Percentiles rank a stretch among this genome's conserved stretches.
phyloP scores from a whole-genome alignment of 1,140 invertebrate genomes.

The Pseudoatta argentina region DNA sequence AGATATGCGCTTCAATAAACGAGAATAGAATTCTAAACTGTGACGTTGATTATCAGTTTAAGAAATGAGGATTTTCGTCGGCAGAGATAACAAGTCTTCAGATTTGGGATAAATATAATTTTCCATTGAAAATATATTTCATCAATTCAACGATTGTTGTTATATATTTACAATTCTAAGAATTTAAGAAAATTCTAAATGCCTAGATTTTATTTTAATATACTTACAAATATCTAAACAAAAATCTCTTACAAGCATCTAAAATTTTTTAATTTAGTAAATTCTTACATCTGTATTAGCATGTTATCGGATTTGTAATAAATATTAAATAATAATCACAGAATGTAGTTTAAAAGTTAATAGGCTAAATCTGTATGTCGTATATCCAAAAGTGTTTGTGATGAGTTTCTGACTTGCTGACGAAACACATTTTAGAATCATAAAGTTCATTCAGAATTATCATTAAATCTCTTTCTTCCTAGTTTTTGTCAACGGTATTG shows the following conservation, averaged over 20 bases:
- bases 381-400: not conserved
- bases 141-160: not conserved
- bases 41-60: slow-evolving; percentile 27
- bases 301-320: not conserved
- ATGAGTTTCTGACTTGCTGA: not conserved
- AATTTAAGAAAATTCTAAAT: not conserved
- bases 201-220: slow-evolving; percentile 2
- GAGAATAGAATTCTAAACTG: slow-evolving; percentile 32
- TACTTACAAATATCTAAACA: not conserved
- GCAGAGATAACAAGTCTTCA: not conserved
- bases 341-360: not conserved
- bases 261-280: not conserved
- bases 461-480: not conserved
- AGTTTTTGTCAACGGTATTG: not conserved
- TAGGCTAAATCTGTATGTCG: not conserved
- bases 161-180: too few species aligned
- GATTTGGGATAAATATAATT: slow-evolving; percentile 8
- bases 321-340: not conserved
- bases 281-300: not conserved
- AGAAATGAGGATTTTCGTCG: not conserved
- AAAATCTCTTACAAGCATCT: not conserved
- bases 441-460: not conserved
- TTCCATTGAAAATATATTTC: slow-evolving; percentile 1
- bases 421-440: not conserved
- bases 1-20: not conserved